Evolutionary conservation across 2,113 vertebrate genomes (phyloP).

Genomic region (Pycnonotus jocosus): DNA sequence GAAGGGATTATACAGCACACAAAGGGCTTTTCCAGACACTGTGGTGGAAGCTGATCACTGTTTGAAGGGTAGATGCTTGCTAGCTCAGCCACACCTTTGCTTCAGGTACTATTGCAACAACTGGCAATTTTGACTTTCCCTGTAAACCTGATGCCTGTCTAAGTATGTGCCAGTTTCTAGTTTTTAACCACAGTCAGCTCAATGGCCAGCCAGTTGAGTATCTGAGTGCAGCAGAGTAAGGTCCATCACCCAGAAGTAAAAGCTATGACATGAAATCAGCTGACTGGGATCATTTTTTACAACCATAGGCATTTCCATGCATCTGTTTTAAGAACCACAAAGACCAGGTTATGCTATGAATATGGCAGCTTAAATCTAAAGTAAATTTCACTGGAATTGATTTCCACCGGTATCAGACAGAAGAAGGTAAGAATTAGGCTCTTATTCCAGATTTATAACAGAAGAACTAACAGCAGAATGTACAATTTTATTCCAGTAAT

Average conservation of each 20-base stretch:
- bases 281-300: background rate
- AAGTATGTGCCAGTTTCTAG: background rate
- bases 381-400: background rate
- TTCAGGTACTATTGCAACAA: background rate
- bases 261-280: background rate
- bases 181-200: background rate
- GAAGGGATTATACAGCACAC: background rate
- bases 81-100: background rate
- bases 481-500: background rate
- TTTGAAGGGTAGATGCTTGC: background rate
- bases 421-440: background rate
- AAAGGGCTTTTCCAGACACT: background rate
- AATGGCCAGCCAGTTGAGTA: background rate
- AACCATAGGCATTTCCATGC: background rate
- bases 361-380: background rate
- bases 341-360: background rate
- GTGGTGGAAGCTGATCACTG: background rate
- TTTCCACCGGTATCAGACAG: background rate
- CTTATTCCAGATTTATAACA: conserved; percentile 24
- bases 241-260: background rate
- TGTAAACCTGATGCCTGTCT: background rate
- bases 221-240: background rate
- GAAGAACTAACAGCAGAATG: background rate
- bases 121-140: background rate
- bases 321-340: background rate